Conservation (phyloP, 2,888 invertebrate genomes). For the Folsomia candida region DNA sequence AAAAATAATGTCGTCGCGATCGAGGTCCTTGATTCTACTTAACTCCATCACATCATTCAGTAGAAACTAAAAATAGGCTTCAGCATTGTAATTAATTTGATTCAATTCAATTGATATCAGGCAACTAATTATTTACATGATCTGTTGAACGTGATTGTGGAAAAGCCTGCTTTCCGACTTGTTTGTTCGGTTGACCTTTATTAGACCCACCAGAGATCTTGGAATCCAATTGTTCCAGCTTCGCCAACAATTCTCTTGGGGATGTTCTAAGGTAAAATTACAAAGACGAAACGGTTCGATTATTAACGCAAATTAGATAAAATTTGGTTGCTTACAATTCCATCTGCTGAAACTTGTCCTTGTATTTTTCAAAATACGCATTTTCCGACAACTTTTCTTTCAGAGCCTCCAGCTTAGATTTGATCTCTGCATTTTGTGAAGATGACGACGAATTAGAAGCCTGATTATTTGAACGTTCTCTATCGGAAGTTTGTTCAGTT, state of each 20-base stretch:
- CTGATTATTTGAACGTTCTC: not conserved
- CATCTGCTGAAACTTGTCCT: slow-evolving; percentile 69
- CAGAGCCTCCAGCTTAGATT: slow-evolving; percentile 22
- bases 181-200: not conserved
- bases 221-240: slow-evolving; percentile 36
- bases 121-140: slow-evolving; percentile 7
- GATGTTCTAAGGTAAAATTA: slow-evolving; percentile 57
- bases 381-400: slow-evolving; percentile 62
- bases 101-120: not conserved
- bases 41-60: slow-evolving; percentile 70
- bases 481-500: not conserved
- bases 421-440: not conserved
- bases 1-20: slow-evolving; percentile 65
- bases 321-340: slow-evolving; percentile 61
- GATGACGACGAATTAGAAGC: not conserved
- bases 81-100: slow-evolving; percentile 9
- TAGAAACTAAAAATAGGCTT: slow-evolving; percentile 55
- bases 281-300: no score
- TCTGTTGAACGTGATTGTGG: not conserved
- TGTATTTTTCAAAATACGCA: slow-evolving; percentile 79
- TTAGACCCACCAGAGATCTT: slow-evolving; percentile 9
- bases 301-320: no score
- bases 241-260: slow-evolving; percentile 66
- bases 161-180: not conserved
- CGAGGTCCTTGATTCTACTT: slow-evolving; percentile 70